Evolutionary conservation across 1,140 invertebrate species (phyloP).

Genomic region (Agrypnia vestita): DNA sequence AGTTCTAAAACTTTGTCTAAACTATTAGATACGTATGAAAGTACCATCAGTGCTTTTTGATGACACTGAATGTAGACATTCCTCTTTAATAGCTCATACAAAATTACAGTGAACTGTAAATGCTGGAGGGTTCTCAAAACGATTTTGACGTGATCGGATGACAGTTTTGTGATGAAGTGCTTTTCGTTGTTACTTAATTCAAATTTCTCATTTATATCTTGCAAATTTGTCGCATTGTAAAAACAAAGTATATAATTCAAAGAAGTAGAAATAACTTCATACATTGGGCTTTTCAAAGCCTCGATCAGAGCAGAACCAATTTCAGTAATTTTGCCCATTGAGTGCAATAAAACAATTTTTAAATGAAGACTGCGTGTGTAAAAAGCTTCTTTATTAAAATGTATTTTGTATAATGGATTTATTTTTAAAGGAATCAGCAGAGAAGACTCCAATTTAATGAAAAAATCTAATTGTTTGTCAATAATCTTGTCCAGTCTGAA

Average conservation of each 20-base stretch:
- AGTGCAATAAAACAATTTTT: constrained; percentile 37
- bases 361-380: constrained; percentile 44
- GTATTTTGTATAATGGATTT: constrained; percentile 24
- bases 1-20: constrained; percentile 15
- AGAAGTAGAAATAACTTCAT: constrained; percentile 37
- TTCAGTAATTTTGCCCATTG: not conserved
- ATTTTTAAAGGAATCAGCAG: constrained; percentile 13
- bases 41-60: constrained; percentile 43
- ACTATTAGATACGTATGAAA: constrained; percentile 11
- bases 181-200: constrained; percentile 52
- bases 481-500: constrained; percentile 27
- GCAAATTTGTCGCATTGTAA: constrained; percentile 58
- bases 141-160: constrained; percentile 62
- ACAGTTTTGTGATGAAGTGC: constrained; percentile 52
- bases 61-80: constrained; percentile 31
- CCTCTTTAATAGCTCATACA: constrained; percentile 22
- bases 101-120: not conserved
- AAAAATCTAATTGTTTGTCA: constrained; percentile 1
- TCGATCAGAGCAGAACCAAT: constrained; percentile 33
- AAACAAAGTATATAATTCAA: constrained; percentile 64
- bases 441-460: constrained; percentile 3
- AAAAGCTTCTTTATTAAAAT: constrained; percentile 50
- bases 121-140: constrained; percentile 6
- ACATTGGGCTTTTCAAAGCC: constrained; percentile 32
- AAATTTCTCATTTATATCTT: constrained; percentile 60